Percentiles rank a stretch among this genome's conserved stretches.
Evolutionary conservation across 2,113 vertebrate species (phyloP).

Genomic region (Sigmodon hispidus): DNA sequence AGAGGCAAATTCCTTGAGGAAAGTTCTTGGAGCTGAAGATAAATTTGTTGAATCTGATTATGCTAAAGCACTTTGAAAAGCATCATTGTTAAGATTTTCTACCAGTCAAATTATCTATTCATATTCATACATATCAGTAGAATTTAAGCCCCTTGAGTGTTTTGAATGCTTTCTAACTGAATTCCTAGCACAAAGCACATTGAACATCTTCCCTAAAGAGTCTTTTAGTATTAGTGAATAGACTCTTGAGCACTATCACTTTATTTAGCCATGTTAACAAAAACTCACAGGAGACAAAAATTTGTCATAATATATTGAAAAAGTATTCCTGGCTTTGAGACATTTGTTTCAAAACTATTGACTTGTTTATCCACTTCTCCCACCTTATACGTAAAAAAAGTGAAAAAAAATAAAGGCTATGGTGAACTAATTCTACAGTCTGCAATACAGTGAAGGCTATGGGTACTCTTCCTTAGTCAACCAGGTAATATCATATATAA

Average conservation of each 20-base stretch:
- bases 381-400: too few relatives aligned
- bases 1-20: neutral
- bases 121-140: neutral
- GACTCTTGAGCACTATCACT: neutral
- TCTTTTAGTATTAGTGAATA: neutral
- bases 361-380: neutral
- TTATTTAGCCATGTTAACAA: neutral
- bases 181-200: neutral
- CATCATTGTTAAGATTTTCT: neutral
- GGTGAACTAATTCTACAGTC: neutral
- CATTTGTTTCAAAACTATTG: neutral
- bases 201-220: neutral
- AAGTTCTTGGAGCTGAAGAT: neutral
- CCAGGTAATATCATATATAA: neutral
- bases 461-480: neutral
- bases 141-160: neutral
- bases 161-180: neutral
- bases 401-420: neutral
- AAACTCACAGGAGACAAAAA: neutral
- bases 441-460: neutral
- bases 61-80: neutral
- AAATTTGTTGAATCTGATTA: neutral
- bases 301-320: neutral
- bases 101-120: neutral
- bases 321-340: neutral